These are phyloP conservation scores for Hylia prasina DNA, from an alignment of 2,113 vertebrate genomes.

Conservation along the genomic window DNA sequence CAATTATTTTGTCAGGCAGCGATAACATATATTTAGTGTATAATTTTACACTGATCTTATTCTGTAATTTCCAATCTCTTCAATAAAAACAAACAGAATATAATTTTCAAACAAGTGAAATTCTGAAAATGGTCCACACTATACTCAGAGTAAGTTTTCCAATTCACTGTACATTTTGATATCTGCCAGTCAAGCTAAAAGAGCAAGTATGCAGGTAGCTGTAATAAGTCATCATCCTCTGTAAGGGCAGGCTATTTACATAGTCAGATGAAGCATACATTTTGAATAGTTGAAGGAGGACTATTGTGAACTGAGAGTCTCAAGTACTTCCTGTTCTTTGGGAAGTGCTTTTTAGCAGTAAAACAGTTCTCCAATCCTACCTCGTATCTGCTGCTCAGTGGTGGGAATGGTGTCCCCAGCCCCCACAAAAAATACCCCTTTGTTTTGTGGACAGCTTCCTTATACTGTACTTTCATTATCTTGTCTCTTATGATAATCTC, in stretches of 20 bases:
- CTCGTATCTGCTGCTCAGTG: not conserved
- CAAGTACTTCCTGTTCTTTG: not conserved
- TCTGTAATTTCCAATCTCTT: not conserved
- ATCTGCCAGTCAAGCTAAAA: not conserved
- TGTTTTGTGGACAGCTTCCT: fast-evolving
- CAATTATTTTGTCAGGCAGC: not conserved
- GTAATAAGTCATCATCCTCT: not conserved
- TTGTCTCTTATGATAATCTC: not conserved
- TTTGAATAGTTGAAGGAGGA: not conserved
- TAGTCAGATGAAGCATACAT: not conserved
- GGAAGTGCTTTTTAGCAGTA: not conserved
- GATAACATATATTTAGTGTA: not conserved
- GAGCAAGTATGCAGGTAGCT: not conserved
- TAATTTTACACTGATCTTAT: not conserved
- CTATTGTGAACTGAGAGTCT: not conserved
- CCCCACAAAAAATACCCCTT: not conserved
- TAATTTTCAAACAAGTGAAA: not conserved
- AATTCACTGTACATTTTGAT: not conserved
- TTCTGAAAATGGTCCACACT: not conserved
- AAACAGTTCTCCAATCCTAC: not conserved
- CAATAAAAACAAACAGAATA: not conserved
- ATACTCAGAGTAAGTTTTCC: not conserved
- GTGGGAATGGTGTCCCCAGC: not conserved
- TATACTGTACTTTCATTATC: not conserved
- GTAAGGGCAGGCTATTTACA: not conserved